Evolutionary conservation across 2,888 invertebrate species (phyloP).

Genomic region (Ophonus ardosiacus): DNA sequence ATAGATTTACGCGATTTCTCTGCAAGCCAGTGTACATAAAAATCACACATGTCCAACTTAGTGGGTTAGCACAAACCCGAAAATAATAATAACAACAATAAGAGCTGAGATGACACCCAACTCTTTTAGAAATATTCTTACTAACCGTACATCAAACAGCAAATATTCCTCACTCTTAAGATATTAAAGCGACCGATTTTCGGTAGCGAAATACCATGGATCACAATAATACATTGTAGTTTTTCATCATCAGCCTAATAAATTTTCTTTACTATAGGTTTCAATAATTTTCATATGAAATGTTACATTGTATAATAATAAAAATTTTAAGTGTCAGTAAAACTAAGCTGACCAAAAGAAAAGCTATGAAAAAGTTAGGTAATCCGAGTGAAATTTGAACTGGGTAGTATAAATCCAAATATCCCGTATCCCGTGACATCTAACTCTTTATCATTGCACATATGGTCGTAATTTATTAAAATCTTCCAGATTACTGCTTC

Average conservation of each 20-base stretch:
- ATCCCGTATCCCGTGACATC: background rate
- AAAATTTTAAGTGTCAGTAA: background rate
- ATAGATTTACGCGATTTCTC: no score
- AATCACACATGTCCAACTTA: no score
- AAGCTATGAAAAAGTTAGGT: background rate
- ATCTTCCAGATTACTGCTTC: conserved; percentile 2
- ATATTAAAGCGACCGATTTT: no score
- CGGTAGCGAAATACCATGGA: no score
- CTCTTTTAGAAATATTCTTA: no score
- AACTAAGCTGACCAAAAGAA: conserved; percentile 1
- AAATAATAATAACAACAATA: no score
- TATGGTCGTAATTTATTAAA: conserved; percentile 29
- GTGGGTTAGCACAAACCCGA: no score
- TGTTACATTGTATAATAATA: background rate
- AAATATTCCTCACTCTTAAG: no score
- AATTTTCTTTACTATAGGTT: background rate
- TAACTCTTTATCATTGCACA: conserved; percentile 20
- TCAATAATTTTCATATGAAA: background rate
- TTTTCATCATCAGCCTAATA: background rate
- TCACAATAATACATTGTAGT: background rate
- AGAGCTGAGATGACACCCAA: no score
- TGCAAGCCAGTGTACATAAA: no score
- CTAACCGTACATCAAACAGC: no score
- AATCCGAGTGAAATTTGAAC: conserved; percentile 8
- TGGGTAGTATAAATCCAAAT: conserved; percentile 2